A percentile compares a stretch with the other conserved stretches of the same genome.
phyloP scores from a whole-genome alignment of 1,140 invertebrate genomes.

The Leptoteleia sp. region DNA sequence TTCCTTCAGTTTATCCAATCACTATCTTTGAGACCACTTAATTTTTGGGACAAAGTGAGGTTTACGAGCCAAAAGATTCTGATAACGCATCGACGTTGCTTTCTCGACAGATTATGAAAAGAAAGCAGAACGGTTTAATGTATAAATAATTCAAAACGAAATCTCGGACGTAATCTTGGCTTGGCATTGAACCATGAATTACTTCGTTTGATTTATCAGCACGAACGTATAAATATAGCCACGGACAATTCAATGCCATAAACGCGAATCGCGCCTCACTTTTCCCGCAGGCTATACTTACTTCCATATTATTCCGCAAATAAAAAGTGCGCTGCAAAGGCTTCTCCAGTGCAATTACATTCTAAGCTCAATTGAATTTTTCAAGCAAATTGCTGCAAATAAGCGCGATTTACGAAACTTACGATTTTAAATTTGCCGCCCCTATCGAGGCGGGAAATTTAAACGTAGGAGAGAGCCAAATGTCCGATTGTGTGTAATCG shows the following conservation, averaged over 20 bases:
- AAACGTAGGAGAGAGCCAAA: too few relatives aligned
- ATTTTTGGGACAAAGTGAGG: too few relatives aligned
- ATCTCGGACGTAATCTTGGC: conserved; percentile 33
- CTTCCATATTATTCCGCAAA: conserved; percentile 19
- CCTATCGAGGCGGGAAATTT: too few relatives aligned
- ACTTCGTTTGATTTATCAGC: conserved; percentile 48
- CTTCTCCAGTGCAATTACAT: conserved; percentile 7
- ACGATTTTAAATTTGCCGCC: conserved; percentile 7
- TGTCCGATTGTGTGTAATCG: too few relatives aligned
- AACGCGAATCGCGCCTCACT: conserved; percentile 27
- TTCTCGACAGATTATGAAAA: not conserved
- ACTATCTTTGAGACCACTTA: too few relatives aligned
- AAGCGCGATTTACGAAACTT: not conserved
- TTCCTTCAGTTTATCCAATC: too few relatives aligned
- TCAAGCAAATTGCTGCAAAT: conserved; percentile 19
- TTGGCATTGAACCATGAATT: conserved; percentile 54
- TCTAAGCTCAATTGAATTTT: not conserved
- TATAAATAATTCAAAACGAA: conserved; percentile 44
- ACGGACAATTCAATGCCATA: conserved; percentile 43
- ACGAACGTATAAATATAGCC: conserved; percentile 42
- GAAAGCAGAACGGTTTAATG: not conserved
- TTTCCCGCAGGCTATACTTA: conserved; percentile 15
- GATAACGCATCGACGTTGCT: not conserved
- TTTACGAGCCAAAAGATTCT: too few relatives aligned
- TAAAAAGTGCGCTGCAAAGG: conserved; percentile 20